phyloP scores from a whole-genome alignment of 2,888 invertebrate genomes.

The Caenorhabditis japonica region DNA sequence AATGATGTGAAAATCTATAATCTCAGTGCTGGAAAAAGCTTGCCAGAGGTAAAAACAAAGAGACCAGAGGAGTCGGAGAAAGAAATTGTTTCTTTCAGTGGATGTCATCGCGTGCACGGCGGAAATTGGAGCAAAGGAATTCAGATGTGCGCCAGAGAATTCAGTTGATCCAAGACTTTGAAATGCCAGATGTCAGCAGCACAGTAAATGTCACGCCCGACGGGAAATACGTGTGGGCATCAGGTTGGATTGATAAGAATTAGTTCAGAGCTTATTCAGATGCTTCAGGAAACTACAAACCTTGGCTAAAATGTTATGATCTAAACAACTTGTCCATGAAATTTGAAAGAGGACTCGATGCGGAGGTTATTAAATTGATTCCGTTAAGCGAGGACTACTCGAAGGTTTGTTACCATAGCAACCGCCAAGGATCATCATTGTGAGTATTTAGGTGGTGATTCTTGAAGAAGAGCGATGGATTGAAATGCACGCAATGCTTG shows the following conservation, averaged over 20 bases:
- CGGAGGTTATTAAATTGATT: slow-evolving; percentile 94
- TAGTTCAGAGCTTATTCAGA: slow-evolving; percentile 1
- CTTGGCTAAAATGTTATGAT: slow-evolving; percentile 94
- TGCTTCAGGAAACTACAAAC: slow-evolving; percentile 85
- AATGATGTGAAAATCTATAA: slow-evolving; percentile 98
- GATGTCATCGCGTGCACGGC: slow-evolving; percentile 79
- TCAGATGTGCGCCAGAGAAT: slow-evolving; percentile 89
- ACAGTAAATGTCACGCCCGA: slow-evolving; percentile 89
- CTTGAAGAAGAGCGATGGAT: slow-evolving; percentile 91
- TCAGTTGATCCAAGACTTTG: slow-evolving; percentile 97
- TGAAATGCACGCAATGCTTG: slow-evolving; percentile 95
- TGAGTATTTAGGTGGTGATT: slow-evolving; percentile 85
- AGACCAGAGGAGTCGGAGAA: background rate
- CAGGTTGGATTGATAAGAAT: slow-evolving; percentile 81
- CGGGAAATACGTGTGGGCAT: slow-evolving; percentile 90
- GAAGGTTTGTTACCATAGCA: slow-evolving; percentile 82
- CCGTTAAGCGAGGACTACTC: slow-evolving; percentile 94
- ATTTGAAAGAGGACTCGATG: slow-evolving; percentile 96
- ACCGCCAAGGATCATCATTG: background rate
- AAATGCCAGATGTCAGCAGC: slow-evolving; percentile 93
- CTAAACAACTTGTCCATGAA: slow-evolving; percentile 94
- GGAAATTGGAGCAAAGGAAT: slow-evolving; percentile 78
- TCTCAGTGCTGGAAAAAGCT: slow-evolving; percentile 93
- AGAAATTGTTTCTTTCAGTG: slow-evolving; percentile 77
- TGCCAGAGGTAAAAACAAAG: slow-evolving; percentile 88